Base-by-base conservation (phyloP, 2,888 invertebrate genomes). In the Perithous albicinctus region DNA sequence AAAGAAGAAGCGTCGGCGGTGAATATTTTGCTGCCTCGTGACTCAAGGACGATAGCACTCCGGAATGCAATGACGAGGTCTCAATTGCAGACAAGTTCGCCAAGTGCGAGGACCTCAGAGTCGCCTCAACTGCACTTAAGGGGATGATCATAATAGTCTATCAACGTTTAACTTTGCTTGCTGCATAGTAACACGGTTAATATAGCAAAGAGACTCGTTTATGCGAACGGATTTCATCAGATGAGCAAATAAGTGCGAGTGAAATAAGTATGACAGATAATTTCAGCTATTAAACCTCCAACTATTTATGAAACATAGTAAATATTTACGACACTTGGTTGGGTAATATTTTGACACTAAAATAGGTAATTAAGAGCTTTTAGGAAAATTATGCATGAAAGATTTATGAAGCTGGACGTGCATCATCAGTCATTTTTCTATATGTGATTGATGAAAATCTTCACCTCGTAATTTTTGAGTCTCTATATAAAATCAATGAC, bases 41-140 rank as follows among this genome's bases (percentile, higher is more conserved):
- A 81, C 83, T 84, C 83, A 86, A 84, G 85, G 85, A 85, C 83
- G 61, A 79, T 69, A 77, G 82, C 76, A 78, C 48, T 51, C 70
- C 51, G 78, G 82, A 82, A 82, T 82, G 82, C 78, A 78, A 72
- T 72, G 82, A 78, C 82, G 82, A 75, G 51, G 41, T 74, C 70
- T 67, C 43, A 38, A 78, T 75, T 59, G 54, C 59, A 35, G 51
- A 51, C 66, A 35, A 20, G 32, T 32, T 29, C 7, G 15, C 46
- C 70, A 70, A 54, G 78, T 66, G 70, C 61, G 66, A 75, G 75
- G 70, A 76, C 72, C 72, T 72, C 12, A 43, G 7, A 15, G 7
- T 10, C n/a, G 10, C 8, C 41, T 23, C 23, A 8, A 26, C 43
- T 3, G 7, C 29, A 56, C 8, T 56, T 32, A 5, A n/a, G 56